phyloP scores from a whole-genome alignment of 1,140 invertebrate genomes.

The Drosophila novamexicana region DNA sequence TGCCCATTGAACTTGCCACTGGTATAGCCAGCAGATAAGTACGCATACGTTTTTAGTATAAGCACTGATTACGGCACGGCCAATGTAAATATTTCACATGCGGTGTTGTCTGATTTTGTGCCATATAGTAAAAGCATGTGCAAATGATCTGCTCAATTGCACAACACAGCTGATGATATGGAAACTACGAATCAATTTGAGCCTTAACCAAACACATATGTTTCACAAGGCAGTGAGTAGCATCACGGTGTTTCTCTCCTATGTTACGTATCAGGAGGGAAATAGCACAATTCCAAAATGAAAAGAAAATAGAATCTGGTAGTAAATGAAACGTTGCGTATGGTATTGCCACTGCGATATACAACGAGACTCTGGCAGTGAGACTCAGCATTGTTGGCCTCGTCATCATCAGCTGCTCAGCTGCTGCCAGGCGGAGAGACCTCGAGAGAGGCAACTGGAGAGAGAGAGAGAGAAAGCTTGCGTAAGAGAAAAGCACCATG shows the following conservation, averaged over 20 bases:
- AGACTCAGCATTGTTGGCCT: conserved; percentile 15
- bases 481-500: conserved; percentile 24
- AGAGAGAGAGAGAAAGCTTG: conserved; percentile 8
- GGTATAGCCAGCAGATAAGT: conserved; percentile 8
- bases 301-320: conserved; percentile 40
- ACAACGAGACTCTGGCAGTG: conserved; percentile 25
- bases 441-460: not conserved
- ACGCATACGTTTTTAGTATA: conserved; percentile 14
- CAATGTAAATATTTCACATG: conserved; percentile 21
- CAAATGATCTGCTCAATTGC: not conserved
- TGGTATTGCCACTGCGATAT: conserved; percentile 19
- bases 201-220: not conserved
- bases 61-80: conserved; percentile 24
- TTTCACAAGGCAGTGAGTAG: conserved; percentile 9
- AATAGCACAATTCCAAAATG: conserved; percentile 19
- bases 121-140: not conserved
- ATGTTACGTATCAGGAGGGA: conserved; percentile 20
- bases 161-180: conserved; percentile 20
- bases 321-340: conserved; percentile 35
- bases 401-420: conserved; percentile 27
- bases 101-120: conserved; percentile 1
- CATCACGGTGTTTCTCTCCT: not conserved
- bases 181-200: not conserved
- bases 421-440: conserved; percentile 20
- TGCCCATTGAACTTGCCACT: conserved; percentile 24